phyloP scores from a whole-genome alignment of 1,140 invertebrate genomes.

The Drosophila trapezifrons region DNA sequence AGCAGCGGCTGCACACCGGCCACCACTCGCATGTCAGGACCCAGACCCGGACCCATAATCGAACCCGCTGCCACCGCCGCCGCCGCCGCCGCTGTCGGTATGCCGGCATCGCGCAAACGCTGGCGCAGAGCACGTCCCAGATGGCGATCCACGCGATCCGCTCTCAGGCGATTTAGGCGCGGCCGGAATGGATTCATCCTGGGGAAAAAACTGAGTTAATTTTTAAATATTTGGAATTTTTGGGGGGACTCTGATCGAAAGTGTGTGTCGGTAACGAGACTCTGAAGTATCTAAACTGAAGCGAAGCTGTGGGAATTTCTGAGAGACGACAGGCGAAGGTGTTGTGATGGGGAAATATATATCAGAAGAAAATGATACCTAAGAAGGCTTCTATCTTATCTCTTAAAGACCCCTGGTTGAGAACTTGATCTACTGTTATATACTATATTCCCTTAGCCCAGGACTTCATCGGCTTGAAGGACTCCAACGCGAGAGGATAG shows the following conservation, averaged over 20 bases:
- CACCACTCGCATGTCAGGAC: neutral
- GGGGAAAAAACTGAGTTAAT: too few relatives aligned
- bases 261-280: too few relatives aligned
- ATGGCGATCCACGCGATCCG: neutral
- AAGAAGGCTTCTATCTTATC: too few relatives aligned
- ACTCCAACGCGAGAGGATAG: neutral
- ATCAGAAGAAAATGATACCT: too few relatives aligned
- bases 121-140: neutral
- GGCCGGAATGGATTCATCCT: slow-evolving; percentile 27
- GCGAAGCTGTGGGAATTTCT: too few relatives aligned
- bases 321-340: too few relatives aligned
- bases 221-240: neutral
- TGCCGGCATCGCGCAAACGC: neutral
- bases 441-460: too few relatives aligned
- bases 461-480: slow-evolving; percentile 5
- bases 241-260: too few relatives aligned
- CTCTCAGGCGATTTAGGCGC: neutral
- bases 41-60: neutral
- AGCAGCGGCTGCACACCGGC: neutral
- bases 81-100: neutral
- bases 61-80: neutral
- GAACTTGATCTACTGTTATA: too few relatives aligned
- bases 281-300: too few relatives aligned
- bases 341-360: too few relatives aligned
- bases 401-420: too few relatives aligned